These are phyloP conservation scores for Chloropsis hardwickii DNA, from an alignment of 2,113 vertebrate genomes.

Conservation along the genomic window DNA sequence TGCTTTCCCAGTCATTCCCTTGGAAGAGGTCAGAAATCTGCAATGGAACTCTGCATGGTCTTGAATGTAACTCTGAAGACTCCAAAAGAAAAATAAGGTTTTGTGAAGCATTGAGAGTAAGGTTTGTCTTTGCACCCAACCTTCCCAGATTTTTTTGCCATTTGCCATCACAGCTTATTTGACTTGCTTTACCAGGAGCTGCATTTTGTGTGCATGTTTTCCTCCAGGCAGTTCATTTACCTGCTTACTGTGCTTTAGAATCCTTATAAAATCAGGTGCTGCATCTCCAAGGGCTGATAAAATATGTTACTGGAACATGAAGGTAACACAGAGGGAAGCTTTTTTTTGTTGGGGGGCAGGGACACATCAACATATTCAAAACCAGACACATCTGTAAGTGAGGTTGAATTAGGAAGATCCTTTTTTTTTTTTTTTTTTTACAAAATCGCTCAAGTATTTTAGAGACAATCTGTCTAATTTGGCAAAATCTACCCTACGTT, in stretches of 20 bases:
- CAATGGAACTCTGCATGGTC: not conserved
- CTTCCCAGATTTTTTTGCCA: not conserved
- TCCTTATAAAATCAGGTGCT: not conserved
- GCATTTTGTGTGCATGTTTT: not conserved
- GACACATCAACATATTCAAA: not conserved
- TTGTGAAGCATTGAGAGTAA: not conserved
- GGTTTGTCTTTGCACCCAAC: not conserved
- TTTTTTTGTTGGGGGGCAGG: not conserved
- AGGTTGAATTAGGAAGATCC: not conserved
- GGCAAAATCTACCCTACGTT: not conserved
- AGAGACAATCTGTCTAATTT: not conserved
- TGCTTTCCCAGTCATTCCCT: not conserved
- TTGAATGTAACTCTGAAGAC: not conserved
- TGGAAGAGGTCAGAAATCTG: not conserved
- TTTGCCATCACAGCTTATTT: not conserved
- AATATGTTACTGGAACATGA: not conserved
- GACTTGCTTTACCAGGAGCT: not conserved
- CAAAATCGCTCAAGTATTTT: not conserved
- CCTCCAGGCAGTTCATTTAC: not conserved
- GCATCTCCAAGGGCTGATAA: not conserved
- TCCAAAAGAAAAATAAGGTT: not conserved
- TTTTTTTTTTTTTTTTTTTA: too few relatives aligned
- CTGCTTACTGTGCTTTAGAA: not conserved
- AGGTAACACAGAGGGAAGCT: accelerated
- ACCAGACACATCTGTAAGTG: not conserved